Evolutionary conservation across 2,113 vertebrate genomes (phyloP), one percentile per base, ranked within the genome.

Genomic region (Cryptomyrus ogoouensis): DNA sequence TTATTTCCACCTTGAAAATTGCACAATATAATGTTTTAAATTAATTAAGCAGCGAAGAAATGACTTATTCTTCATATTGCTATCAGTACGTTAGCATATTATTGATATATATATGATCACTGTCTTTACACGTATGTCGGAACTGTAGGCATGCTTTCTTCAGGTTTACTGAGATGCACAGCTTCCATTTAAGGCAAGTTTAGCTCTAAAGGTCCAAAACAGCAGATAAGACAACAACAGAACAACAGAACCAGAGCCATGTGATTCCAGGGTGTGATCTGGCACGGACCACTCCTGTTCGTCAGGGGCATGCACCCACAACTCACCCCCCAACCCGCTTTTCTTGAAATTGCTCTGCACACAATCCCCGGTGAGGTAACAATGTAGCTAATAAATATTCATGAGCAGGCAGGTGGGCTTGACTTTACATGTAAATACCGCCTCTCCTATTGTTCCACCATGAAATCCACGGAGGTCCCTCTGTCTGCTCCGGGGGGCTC

Each of bases 101-200:
- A 96, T 95, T 94, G 95, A 95, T 93, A 94, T 94, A 95, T 94
- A 95, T 94, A 94, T 95, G 94, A 95, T 80, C 35, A 17, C 74
- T 42, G 94, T 95, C 94, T 95, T 91, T 94, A 93, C 95, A 94
- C 92, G 94, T 93, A 92, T 94, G 94, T 95, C 94, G 93, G 91
- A 83, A 83, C 21, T 47, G 39, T 46, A 84, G 9, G 7, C 2
- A 10, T 12, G 21, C 83, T 84, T 47, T 9, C 42, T 84, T 24
- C 44, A 84, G 44, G 21, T 46, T 46, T 35, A 80, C 83, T 3
- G 21, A 24, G 39, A 84, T 44, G 13, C 1, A 47, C 42, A 47
- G 83, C 39, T 46, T 84, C 44, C 83, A 46, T 84, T 47, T 44
- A 44, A 84, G 15, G 35, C 31, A 70, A 31, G 62, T 70, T 70